Evolutionary conservation across 2,797 vertebrate genomes (phyloP).

Genomic region (Gymnodraco acuticeps): DNA sequence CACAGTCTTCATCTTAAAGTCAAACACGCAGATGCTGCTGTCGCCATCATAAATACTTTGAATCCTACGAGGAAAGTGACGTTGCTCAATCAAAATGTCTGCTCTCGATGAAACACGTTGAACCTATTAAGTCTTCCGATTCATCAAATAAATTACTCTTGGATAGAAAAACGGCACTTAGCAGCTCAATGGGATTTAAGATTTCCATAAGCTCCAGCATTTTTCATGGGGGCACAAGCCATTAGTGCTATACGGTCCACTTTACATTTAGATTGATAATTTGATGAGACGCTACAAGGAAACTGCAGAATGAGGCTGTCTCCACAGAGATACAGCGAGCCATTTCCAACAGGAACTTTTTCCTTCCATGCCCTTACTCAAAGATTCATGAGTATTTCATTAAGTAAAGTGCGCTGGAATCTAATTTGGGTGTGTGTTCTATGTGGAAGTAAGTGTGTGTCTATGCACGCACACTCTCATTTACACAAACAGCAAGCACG

Average conservation of each 20-base stretch:
- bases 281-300: conserved; percentile 60
- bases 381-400: conserved; percentile 82
- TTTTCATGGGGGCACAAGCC: conserved; percentile 29
- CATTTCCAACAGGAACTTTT: conserved; percentile 46
- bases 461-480: not conserved
- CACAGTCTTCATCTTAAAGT: not conserved
- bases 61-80: conserved; percentile 31
- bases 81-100: conserved; percentile 44
- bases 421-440: conserved; percentile 57
- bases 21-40: conserved; percentile 31
- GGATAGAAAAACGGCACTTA: conserved; percentile 39
- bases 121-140: conserved; percentile 51
- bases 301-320: conserved; percentile 58
- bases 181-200: conserved; percentile 36
- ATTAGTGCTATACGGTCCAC: conserved; percentile 50
- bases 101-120: conserved; percentile 29
- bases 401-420: conserved; percentile 59
- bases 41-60: conserved; percentile 40
- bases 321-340: conserved; percentile 57
- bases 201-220: conserved; percentile 44
- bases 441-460: conserved; percentile 10
- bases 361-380: conserved; percentile 27
- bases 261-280: conserved; percentile 80
- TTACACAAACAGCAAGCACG: conserved; percentile 40
- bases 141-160: conserved; percentile 50